Conservation (phyloP, 2,888 invertebrate genomes). For the Macrophya alboannulata region DNA sequence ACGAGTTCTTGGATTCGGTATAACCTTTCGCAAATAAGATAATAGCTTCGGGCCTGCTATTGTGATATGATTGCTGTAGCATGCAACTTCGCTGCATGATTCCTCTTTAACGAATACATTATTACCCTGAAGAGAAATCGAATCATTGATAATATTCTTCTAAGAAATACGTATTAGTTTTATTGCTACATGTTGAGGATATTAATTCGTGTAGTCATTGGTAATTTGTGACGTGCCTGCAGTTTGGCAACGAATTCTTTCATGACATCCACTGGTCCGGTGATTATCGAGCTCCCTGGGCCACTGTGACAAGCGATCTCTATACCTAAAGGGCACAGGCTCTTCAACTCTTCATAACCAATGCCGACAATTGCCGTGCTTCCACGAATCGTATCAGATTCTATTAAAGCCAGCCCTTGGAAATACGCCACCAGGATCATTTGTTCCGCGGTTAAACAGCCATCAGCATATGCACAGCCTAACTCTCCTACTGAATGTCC, state of each 20-base stretch:
- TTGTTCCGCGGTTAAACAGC: slow-evolving; percentile 88
- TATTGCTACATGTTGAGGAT: not conserved
- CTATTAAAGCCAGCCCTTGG: slow-evolving; percentile 80
- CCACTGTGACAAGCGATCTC: slow-evolving; percentile 95
- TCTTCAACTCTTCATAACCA: slow-evolving; percentile 83
- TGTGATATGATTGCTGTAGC: slow-evolving; percentile 73
- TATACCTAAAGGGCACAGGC: slow-evolving; percentile 88
- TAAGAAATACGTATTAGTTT: too few relatives aligned
- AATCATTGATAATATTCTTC: not conserved
- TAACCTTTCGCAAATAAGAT: slow-evolving; percentile 79
- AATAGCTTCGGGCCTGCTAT: slow-evolving; percentile 79
- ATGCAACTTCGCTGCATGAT: slow-evolving; percentile 69
- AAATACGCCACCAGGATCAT: slow-evolving; percentile 83
- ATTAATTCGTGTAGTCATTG: too few relatives aligned
- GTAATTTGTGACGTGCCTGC: slow-evolving; percentile 63
- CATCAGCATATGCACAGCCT: slow-evolving; percentile 97
- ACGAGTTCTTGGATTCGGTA: slow-evolving; percentile 78
- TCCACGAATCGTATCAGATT: slow-evolving; percentile 83
- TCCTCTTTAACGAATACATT: slow-evolving; percentile 69
- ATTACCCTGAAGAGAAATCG: slow-evolving; percentile 11
- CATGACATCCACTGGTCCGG: slow-evolving; percentile 90
- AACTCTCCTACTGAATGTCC: slow-evolving; percentile 98
- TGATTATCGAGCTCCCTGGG: slow-evolving; percentile 92
- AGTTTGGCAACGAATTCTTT: slow-evolving; percentile 85
- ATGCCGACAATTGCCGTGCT: slow-evolving; percentile 95